Conservation (phyloP, 2,113 vertebrate species). For the Oceanites oceanicus region DNA sequence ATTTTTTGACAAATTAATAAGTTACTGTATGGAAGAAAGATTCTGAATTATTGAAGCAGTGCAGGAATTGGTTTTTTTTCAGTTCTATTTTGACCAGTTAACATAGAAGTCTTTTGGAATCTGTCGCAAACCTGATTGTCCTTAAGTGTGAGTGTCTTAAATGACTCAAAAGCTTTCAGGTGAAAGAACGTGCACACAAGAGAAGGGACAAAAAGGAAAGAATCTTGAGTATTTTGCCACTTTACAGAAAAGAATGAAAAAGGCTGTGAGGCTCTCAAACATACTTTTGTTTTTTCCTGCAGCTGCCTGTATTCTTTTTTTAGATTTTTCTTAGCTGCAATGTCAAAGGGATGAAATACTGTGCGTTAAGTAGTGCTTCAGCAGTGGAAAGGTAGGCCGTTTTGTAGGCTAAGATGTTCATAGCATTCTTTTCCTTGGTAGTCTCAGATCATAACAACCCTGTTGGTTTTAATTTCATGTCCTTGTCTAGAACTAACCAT, state of each 20-base stretch:
- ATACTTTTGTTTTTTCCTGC: background rate
- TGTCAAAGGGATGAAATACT: background rate
- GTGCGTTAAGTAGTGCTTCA: background rate
- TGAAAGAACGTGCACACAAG: background rate
- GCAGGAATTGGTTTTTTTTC: background rate
- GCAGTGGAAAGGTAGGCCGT: background rate
- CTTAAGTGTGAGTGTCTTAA: background rate
- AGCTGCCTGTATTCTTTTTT: background rate
- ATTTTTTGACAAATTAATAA: background rate
- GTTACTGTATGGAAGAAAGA: background rate
- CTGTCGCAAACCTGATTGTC: background rate
- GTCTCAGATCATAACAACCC: background rate
- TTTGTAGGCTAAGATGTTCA: background rate
- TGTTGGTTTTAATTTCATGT: background rate
- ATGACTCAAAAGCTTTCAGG: background rate
- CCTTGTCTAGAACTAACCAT: background rate
- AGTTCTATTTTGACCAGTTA: background rate
- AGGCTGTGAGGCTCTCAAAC: background rate
- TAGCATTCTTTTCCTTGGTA: background rate
- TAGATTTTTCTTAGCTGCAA: background rate
- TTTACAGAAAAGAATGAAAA: background rate
- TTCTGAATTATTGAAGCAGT: background rate
- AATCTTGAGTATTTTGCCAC: background rate
- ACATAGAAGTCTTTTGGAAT: background rate
- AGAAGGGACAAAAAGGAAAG: background rate